phyloP scores from a whole-genome alignment of 2,113 vertebrate genomes.

The Datnioides undecimradiatus region DNA sequence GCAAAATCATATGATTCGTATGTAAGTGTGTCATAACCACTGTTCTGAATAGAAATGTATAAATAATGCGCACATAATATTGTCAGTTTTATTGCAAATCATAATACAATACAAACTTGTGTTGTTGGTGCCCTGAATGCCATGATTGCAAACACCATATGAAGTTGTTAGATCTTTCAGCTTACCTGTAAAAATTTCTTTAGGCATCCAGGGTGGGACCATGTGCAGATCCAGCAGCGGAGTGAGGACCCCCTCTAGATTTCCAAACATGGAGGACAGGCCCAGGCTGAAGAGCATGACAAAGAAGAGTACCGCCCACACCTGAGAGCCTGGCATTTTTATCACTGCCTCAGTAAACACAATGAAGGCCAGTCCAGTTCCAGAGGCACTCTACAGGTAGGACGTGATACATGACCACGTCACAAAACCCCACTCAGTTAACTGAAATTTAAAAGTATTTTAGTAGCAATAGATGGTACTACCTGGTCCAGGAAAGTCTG shows the following conservation, averaged over 20 bases:
- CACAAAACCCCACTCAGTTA: not conserved
- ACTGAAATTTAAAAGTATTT: not conserved
- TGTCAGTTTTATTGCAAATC: not conserved
- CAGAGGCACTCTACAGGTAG: conserved; percentile 84
- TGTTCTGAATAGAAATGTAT: not conserved
- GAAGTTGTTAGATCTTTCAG: not conserved
- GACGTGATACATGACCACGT: not conserved
- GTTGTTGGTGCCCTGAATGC: not conserved
- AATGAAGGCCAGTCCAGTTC: conserved; percentile 90
- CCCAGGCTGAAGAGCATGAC: conserved; percentile 89
- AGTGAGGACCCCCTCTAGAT: conserved; percentile 87
- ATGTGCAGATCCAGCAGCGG: conserved; percentile 85
- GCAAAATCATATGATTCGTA: not conserved
- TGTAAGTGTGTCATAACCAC: not conserved
- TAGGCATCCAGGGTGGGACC: conserved; percentile 82
- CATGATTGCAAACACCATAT: not conserved
- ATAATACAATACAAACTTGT: not conserved
- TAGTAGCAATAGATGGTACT: not conserved
- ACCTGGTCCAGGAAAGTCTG: conserved; percentile 90
- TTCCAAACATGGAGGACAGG: conserved; percentile 92
- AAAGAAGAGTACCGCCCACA: conserved; percentile 91
- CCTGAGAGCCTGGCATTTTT: conserved; percentile 88
- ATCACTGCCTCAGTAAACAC: conserved; percentile 89
- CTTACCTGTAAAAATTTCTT: conserved; percentile 88
- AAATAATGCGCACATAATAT: not conserved